A percentile compares a stretch with the other conserved stretches of the same genome.
These are phyloP conservation scores for Mellivora capensis DNA, from an alignment of 2,113 vertebrate genomes.

Conservation along the genomic window DNA sequence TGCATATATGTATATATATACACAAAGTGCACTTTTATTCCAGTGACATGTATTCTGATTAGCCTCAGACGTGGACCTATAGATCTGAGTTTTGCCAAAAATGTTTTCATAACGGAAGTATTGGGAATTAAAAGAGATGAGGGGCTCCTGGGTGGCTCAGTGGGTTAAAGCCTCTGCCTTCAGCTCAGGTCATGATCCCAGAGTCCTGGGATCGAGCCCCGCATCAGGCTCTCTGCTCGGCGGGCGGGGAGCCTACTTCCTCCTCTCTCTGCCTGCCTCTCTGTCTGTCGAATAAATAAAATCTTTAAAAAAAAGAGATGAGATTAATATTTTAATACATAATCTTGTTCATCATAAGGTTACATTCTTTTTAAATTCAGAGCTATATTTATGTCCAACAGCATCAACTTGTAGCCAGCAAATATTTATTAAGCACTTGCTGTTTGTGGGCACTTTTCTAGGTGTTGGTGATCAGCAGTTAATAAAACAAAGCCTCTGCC, in stretches of 20 bases:
- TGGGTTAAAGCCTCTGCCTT: too few species aligned
- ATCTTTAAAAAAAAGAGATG: not conserved
- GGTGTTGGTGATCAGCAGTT: not conserved
- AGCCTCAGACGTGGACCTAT: not conserved
- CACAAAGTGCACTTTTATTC: not conserved
- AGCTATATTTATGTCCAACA: not conserved
- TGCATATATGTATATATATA: not conserved
- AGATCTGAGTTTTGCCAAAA: not conserved
- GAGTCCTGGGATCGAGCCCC: too few species aligned
- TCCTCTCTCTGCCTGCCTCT: too few species aligned
- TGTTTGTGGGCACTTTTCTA: not conserved
- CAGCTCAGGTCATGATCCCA: too few species aligned
- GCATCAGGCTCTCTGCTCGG: too few species aligned
- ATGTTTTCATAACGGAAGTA: not conserved
- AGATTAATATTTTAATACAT: slow-evolving; percentile 4
- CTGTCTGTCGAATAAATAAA: too few species aligned
- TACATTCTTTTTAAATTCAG: not conserved
- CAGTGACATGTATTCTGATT: not conserved
- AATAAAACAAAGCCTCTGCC: not conserved
- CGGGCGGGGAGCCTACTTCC: too few species aligned
- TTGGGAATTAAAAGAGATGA: slow-evolving; percentile 9
- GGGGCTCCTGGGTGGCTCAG: too few species aligned
- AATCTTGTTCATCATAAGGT: not conserved
- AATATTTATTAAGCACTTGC: slow-evolving; percentile 9
- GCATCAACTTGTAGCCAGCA: not conserved